Conservation (phyloP, 1,140 invertebrate species). For the Brachionus sp. region DNA sequence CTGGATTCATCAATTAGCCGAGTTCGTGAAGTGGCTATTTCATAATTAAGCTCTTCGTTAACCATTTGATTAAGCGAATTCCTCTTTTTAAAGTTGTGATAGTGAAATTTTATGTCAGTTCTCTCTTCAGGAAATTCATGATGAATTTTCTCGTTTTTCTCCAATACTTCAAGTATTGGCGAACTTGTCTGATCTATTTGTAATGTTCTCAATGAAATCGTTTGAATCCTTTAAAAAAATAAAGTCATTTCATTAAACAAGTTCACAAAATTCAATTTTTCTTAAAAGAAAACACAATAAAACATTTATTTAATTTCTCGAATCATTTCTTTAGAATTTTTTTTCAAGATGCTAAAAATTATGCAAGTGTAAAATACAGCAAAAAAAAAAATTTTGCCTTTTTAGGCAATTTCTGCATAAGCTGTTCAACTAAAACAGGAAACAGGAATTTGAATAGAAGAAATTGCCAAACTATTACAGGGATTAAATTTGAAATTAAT, state of each 20-base stretch:
- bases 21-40: not conserved
- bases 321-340: too few relatives aligned
- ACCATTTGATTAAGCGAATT: not conserved
- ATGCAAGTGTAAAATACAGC: too few relatives aligned
- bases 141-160: not conserved
- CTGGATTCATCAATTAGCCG: not conserved
- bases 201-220: constrained; percentile 14
- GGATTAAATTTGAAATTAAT: too few relatives aligned
- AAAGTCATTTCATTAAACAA: not conserved
- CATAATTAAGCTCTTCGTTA: not conserved
- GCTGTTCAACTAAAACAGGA: too few relatives aligned
- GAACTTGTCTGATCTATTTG: not conserved
- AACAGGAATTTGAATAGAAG: too few relatives aligned
- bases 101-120: not conserved
- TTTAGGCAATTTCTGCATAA: too few relatives aligned
- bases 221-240: constrained; percentile 10
- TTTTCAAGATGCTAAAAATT: too few relatives aligned
- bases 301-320: too few relatives aligned
- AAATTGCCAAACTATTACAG: too few relatives aligned
- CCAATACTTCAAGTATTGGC: not conserved
- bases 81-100: not conserved
- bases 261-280: not conserved
- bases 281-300: too few relatives aligned
- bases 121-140: not conserved
- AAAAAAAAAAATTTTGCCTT: too few relatives aligned